Evolutionary conservation across 2,888 invertebrate species (phyloP).

Genomic region (Kuschelorhynchus macadamiae): DNA sequence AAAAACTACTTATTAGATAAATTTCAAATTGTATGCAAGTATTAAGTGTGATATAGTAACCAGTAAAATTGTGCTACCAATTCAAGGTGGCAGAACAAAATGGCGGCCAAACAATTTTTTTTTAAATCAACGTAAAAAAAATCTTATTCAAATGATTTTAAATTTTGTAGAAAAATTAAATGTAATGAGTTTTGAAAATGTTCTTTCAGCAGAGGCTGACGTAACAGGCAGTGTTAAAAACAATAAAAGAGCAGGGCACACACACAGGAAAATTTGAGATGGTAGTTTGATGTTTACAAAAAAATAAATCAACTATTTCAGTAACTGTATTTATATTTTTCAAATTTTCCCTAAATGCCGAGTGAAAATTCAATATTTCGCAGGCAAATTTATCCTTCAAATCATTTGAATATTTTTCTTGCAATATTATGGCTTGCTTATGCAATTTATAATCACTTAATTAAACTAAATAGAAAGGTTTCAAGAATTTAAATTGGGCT

Average conservation of each 20-base stretch:
- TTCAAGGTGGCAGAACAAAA: too few species aligned
- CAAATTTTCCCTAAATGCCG: background rate
- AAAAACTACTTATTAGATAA: too few species aligned
- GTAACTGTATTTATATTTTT: background rate
- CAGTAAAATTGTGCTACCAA: too few species aligned
- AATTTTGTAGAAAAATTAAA: too few species aligned
- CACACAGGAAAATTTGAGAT: background rate
- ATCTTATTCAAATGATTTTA: too few species aligned
- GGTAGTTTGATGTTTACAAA: background rate
- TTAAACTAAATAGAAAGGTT: too few species aligned
- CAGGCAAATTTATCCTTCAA: background rate
- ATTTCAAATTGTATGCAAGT: too few species aligned
- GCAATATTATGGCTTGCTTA: background rate
- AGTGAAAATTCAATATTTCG: background rate
- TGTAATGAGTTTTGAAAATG: constrained; percentile 21
- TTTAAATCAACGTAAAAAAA: too few species aligned
- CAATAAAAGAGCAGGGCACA: constrained; percentile 1
- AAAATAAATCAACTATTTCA: background rate
- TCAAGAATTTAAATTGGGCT: background rate
- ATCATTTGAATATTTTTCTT: background rate
- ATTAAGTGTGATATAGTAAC: too few species aligned
- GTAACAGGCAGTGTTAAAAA: constrained; percentile 11
- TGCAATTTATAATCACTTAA: too few species aligned
- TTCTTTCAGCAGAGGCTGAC: constrained; percentile 17
- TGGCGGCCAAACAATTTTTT: too few species aligned